These are phyloP conservation scores for Vespertilio murinus DNA, from an alignment of 2,797 vertebrate genomes.

Conservation along the genomic window DNA sequence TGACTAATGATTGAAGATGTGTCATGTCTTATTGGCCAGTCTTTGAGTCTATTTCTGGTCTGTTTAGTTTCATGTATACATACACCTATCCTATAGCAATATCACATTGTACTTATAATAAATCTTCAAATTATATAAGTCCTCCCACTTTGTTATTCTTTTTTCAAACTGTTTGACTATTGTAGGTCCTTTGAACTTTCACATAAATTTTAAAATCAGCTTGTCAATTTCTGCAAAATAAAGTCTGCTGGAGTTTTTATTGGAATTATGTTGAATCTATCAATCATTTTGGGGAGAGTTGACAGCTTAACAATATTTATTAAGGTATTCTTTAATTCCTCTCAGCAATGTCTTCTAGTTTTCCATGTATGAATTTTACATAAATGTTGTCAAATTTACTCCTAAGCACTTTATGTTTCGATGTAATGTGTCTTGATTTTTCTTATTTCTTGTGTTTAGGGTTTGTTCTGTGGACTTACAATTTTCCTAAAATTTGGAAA, in stretches of 20 bases:
- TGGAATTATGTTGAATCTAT: background rate
- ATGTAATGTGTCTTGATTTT: background rate
- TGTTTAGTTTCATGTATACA: background rate
- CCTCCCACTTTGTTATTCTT: background rate
- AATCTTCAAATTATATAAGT: background rate
- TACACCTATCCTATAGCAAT: background rate
- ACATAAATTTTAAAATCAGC: background rate
- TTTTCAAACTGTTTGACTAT: background rate
- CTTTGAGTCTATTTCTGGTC: background rate
- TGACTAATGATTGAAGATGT: background rate
- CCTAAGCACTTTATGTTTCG: background rate
- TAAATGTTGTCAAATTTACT: background rate
- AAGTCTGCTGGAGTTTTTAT: background rate
- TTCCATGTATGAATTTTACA: background rate
- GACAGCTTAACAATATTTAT: background rate
- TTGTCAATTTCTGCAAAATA: slow-evolving; percentile 9
- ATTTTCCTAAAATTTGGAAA: slow-evolving; percentile 8
- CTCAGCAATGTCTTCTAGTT: background rate
- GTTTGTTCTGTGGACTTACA: background rate
- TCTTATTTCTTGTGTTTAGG: background rate
- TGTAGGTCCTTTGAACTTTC: background rate
- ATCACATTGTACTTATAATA: background rate
- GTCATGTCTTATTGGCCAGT: background rate
- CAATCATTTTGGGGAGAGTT: background rate
- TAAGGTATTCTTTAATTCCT: slow-evolving; percentile 19